These are phyloP conservation scores for Cepphus grylle DNA, from an alignment of 2,113 vertebrate species.

Conservation along the genomic window DNA sequence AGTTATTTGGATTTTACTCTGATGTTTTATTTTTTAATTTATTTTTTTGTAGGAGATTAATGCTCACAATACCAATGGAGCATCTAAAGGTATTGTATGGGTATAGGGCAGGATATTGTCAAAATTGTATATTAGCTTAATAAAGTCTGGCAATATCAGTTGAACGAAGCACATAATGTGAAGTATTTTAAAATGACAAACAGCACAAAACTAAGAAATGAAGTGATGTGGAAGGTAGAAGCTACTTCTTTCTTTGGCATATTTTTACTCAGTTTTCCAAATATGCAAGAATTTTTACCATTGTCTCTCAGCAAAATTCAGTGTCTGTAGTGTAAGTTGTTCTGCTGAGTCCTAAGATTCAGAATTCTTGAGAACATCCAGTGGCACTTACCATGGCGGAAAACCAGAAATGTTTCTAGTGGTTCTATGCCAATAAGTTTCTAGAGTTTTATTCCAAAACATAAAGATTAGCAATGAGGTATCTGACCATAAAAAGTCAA, in stretches of 20 bases:
- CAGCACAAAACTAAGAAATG: background rate
- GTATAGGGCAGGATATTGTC: background rate
- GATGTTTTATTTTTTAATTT: background rate
- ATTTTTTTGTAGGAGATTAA: background rate
- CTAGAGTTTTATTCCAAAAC: background rate
- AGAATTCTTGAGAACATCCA: background rate
- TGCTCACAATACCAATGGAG: background rate
- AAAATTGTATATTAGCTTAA: background rate
- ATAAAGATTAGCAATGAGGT: background rate
- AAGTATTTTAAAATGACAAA: background rate
- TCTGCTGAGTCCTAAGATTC: background rate
- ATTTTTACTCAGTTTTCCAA: background rate
- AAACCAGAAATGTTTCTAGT: background rate
- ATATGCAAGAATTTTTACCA: fast-evolving
- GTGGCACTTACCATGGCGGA: background rate
- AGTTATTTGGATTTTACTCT: background rate
- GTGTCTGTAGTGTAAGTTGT: fast-evolving
- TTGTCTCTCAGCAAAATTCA: background rate
- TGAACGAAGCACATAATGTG: background rate
- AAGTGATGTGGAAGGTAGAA: background rate
- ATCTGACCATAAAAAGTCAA: background rate
- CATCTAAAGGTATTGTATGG: background rate
- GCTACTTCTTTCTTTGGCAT: background rate
- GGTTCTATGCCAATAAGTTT: background rate
- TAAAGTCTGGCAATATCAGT: background rate